These are phyloP conservation scores for Vanessa atalanta DNA, from an alignment of 1,140 invertebrate species.

Conservation along the genomic window DNA sequence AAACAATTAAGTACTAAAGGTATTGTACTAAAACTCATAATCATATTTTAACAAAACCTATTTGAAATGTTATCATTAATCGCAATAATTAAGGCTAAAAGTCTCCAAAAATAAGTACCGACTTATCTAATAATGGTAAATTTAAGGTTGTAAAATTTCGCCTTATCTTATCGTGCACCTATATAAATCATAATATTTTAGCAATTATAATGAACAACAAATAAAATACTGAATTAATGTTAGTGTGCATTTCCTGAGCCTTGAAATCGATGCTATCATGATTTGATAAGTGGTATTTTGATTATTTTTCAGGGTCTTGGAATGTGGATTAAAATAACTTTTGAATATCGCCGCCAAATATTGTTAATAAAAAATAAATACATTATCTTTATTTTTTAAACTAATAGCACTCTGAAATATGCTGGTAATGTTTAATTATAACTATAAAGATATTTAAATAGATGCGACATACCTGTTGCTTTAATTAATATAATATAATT, in stretches of 20 bases:
- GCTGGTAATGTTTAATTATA: too few relatives aligned
- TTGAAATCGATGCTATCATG: conserved; percentile 1
- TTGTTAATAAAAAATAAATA: too few relatives aligned
- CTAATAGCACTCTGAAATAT: background rate
- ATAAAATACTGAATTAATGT: conserved; percentile 23
- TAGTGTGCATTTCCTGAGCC: background rate
- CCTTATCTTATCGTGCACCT: conserved; percentile 27
- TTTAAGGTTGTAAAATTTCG: conserved; percentile 9
- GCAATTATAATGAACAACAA: conserved; percentile 10
- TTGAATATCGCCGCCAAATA: too few relatives aligned
- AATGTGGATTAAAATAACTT: too few relatives aligned
- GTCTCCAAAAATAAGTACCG: background rate
- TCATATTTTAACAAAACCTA: background rate
- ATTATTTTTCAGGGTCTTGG: too few relatives aligned
- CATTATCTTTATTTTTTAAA: too few relatives aligned
- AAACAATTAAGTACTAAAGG: too few relatives aligned
- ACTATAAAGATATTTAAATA: background rate
- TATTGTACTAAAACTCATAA: too few relatives aligned
- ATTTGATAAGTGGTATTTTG: background rate
- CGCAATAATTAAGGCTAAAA: background rate
- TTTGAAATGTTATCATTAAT: background rate
- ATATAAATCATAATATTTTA: conserved; percentile 23
- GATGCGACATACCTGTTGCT: background rate
- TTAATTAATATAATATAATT: too few relatives aligned
- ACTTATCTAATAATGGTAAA: conserved; percentile 13